A percentile compares a stretch with the other conserved stretches of the same genome.
phyloP scores from a whole-genome alignment of 2,888 invertebrate species.

The Hemithea aestivaria region DNA sequence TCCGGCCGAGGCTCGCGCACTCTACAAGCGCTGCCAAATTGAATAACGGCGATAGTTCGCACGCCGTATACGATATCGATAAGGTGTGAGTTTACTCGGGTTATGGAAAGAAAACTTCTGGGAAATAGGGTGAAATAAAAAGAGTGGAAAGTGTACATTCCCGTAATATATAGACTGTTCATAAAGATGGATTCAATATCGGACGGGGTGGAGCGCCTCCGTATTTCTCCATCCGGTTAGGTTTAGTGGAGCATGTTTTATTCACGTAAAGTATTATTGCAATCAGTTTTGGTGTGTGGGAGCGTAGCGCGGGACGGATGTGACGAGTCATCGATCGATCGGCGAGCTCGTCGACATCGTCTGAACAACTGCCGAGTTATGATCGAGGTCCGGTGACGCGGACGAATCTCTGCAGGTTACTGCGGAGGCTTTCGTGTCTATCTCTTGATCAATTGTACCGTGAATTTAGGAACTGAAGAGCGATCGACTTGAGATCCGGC shows the following conservation, averaged over 20 bases:
- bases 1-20: slow-evolving; percentile 11
- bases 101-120: slow-evolving; percentile 19
- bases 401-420: no score
- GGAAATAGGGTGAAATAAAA: slow-evolving; percentile 21
- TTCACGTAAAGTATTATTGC: slow-evolving; percentile 4
- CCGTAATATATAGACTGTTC: slow-evolving; percentile 28
- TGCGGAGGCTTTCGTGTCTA: no score
- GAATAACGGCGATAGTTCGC: slow-evolving; percentile 22
- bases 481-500: no score
- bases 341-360: slow-evolving; percentile 4
- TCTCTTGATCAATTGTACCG: no score
- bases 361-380: not conserved
- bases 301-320: not conserved
- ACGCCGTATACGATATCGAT: slow-evolving; percentile 14
- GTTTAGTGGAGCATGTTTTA: not conserved
- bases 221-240: slow-evolving; percentile 18
- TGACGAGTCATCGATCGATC: slow-evolving; percentile 13
- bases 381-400: no score
- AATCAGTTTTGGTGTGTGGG: not conserved
- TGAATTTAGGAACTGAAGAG: no score
- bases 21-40: slow-evolving; percentile 23
- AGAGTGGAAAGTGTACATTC: slow-evolving; percentile 20
- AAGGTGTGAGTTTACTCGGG: slow-evolving; percentile 21
- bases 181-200: slow-evolving; percentile 26
- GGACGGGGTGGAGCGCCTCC: slow-evolving; percentile 20